Base-by-base conservation (phyloP, 2,888 invertebrate species). In the Periphyllus acericola region DNA sequence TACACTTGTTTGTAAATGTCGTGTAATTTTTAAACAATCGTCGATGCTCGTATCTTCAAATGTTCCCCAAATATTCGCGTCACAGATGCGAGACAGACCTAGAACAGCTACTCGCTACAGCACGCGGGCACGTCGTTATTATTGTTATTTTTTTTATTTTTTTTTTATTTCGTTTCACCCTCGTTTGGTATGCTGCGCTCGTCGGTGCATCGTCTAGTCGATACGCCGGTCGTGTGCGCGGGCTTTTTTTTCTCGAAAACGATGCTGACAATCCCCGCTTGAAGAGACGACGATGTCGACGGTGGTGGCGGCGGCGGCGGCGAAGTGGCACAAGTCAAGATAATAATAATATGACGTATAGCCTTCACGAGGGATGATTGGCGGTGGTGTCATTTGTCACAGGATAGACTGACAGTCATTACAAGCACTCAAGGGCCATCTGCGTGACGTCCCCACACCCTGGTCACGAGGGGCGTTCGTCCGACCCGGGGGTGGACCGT, bases 341-440 rank as follows among this genome's bases (percentile, higher is more conserved):
- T 84, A 76, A 78, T 84, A 76, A 78, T 84, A 84, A 78, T 76
- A 84, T 84, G 83, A 60, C 74, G 83, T 84, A 76, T 40, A 32
- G 66, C 19, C 34, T 36, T n/a, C 55, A 8, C 11, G 14, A 29
- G 36, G 83, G 36, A 40, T 9, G 83, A 75, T 14, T 21, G 46
- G 76, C 11, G 46, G 83, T n/a, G 60, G 60, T 29, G 75, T 84
- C 83, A 84, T 84, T 84, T 84, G 84, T 84, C 76, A 84, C 66
- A 32, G 76, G 76, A 68, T 76, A 68, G 40, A 78, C 78, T 84
- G 84, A 84, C 84, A 84, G 84, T 66, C 66, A 84, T 84, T 76
- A 84, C 75, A 21, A 36, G 66, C 76, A 76, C 84, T 84, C 84
- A 25, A 84, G 84, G 46, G 46, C 76, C 84, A 78, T 84, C 76